Evolutionary conservation across 30 jellyfish, hydroid and myxozoan species (phyloP).

Genomic region (Pseudorhiza aurosa): DNA sequence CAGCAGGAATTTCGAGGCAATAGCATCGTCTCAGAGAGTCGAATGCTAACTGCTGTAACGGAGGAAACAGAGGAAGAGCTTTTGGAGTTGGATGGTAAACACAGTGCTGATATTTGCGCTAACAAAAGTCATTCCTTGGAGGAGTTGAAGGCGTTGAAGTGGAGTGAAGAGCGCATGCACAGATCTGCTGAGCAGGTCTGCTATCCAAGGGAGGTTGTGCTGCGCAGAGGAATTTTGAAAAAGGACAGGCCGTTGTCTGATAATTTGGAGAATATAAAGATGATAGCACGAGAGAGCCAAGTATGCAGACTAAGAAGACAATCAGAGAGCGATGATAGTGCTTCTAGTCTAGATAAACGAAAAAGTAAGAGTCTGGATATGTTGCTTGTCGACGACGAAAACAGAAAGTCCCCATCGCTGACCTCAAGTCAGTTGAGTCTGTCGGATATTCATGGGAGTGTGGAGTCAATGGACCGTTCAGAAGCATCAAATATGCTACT

Average conservation of each 20-base stretch:
- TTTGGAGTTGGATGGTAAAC: conserved; percentile 56
- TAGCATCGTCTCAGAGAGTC: conserved; percentile 31
- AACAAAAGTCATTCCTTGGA: conserved; percentile 63
- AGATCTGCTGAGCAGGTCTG: conserved; percentile 57
- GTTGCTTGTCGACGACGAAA: conserved; percentile 46
- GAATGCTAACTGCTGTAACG: conserved; percentile 78
- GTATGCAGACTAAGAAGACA: conserved; percentile 39
- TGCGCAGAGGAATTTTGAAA: conserved; percentile 64
- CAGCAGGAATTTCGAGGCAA: conserved; percentile 33
- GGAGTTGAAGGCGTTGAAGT: conserved; percentile 16
- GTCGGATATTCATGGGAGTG: conserved; percentile 66
- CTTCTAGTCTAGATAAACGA: conserved; percentile 40
- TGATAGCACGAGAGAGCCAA: conserved; percentile 72
- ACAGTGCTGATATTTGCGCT: conserved; percentile 1
- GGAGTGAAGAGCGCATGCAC: conserved; percentile 55
- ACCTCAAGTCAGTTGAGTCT: conserved; percentile 85
- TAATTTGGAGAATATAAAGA: conserved; percentile 85
- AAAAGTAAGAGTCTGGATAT: conserved; percentile 84
- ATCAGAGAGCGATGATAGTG: conserved; percentile 37
- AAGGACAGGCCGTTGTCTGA: conserved; percentile 97
- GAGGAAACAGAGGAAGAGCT: conserved; percentile 97
- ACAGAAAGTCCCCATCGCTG: conserved; percentile 49
- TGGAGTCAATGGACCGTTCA: conserved; percentile 43
- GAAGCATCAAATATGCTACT: conserved; percentile 14
- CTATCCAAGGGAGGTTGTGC: conserved; percentile 57